Conservation (phyloP, 2,888 invertebrate genomes). For the Venustoraphidia nigricollis region DNA sequence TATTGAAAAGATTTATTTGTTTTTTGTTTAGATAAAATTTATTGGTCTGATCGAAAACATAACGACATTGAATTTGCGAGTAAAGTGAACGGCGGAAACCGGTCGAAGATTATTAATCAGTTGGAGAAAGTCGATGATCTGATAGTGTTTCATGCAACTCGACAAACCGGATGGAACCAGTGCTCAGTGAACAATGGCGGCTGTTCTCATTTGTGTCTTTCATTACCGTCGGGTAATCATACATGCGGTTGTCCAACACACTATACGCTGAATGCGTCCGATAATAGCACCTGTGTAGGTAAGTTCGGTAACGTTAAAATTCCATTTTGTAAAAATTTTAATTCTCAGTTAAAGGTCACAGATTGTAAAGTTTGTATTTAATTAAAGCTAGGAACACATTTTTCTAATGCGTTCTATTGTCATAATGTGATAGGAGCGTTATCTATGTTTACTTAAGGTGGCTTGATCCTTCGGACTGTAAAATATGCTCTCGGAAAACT, state of each 20-base stretch:
- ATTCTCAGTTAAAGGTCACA: too few relatives aligned
- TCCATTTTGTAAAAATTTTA: neutral
- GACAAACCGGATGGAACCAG: slow-evolving; percentile 52
- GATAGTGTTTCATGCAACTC: slow-evolving; percentile 55
- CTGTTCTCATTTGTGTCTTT: slow-evolving; percentile 70
- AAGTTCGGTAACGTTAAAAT: slow-evolving; percentile 18
- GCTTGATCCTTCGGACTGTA: too few relatives aligned
- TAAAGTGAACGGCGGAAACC: slow-evolving; percentile 53
- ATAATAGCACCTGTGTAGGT: slow-evolving; percentile 60
- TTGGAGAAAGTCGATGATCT: slow-evolving; percentile 54
- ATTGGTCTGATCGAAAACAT: slow-evolving; percentile 80
- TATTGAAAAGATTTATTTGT: neutral
- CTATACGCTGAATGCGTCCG: slow-evolving; percentile 42
- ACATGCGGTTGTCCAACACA: slow-evolving; percentile 78
- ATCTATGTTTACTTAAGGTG: too few relatives aligned
- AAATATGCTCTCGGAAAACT: too few relatives aligned
- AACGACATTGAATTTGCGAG: slow-evolving; percentile 58
- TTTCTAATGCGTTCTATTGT: too few relatives aligned
- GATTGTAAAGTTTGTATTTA: too few relatives aligned
- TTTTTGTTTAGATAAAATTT: slow-evolving; percentile 42
- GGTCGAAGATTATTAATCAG: slow-evolving; percentile 46
- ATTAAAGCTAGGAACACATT: too few relatives aligned
- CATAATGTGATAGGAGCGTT: too few relatives aligned
- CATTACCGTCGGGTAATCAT: slow-evolving; percentile 37
- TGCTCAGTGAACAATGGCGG: slow-evolving; percentile 69